Evolutionary conservation across 2,888 invertebrate genomes (phyloP).

Genomic region (Hirudinaria manillensis): DNA sequence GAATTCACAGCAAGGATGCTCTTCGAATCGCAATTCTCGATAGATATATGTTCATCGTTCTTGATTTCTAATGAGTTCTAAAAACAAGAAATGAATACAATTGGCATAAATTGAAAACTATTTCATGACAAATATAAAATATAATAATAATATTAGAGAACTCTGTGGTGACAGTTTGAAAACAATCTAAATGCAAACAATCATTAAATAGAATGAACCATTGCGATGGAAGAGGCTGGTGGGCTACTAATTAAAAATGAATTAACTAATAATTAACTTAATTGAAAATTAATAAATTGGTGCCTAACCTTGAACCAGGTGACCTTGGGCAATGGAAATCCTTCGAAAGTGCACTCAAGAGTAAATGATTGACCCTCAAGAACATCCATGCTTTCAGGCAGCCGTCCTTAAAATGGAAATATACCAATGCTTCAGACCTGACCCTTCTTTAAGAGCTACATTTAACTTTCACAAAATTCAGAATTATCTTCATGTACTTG

Average conservation of each 20-base stretch:
- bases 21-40: constrained; percentile 13
- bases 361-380: constrained; percentile 12
- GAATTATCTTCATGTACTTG: no score
- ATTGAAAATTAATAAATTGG: background rate
- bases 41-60: background rate
- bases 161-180: no score
- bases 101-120: no score
- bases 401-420: background rate
- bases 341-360: constrained; percentile 44
- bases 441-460: background rate
- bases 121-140: no score
- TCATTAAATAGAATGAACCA: background rate
- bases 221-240: background rate
- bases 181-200: no score
- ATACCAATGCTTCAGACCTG: background rate
- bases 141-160: no score
- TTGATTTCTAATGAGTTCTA: background rate
- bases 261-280: constrained; percentile 31
- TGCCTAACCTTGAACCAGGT: constrained; percentile 46
- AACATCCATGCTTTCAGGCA: constrained; percentile 4
- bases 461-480: background rate
- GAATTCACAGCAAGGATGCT: background rate
- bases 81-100: background rate
- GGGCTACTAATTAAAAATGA: background rate
- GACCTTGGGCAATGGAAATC: constrained; percentile 47